A percentile compares a stretch with the other conserved stretches of the same genome.
Conservation (phyloP, 2,113 vertebrate genomes). For the Hemibagrus wyckioides region DNA sequence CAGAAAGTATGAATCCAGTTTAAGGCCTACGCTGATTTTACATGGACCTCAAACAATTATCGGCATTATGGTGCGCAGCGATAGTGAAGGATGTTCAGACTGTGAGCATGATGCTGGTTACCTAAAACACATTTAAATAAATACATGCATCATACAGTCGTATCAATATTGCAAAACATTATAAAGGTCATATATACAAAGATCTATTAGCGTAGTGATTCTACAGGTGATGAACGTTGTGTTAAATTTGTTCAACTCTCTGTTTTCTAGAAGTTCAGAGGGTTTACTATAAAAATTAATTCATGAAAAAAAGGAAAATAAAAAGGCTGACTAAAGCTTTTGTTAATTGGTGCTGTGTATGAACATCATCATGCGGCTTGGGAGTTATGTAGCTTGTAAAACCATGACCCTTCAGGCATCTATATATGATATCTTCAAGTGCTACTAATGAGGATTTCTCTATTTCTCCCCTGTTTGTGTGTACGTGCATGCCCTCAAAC, state of each 20-base stretch:
- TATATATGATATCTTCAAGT: slow-evolving; percentile 37
- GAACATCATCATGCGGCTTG: neutral
- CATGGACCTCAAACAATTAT: neutral
- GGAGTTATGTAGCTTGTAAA: slow-evolving; percentile 31
- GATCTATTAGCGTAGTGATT: neutral
- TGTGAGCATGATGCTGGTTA: neutral
- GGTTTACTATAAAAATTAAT: neutral
- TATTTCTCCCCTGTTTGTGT: slow-evolving; percentile 12
- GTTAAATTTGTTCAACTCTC: neutral
- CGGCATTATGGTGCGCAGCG: neutral
- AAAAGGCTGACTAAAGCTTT: neutral
- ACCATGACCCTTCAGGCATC: slow-evolving; percentile 29
- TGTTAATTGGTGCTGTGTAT: neutral
- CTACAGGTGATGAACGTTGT: neutral
- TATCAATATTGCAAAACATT: neutral
- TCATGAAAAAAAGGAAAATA: neutral
- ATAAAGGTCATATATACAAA: neutral
- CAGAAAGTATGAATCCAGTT: neutral
- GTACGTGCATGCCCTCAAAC: slow-evolving; percentile 23
- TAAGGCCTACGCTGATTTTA: neutral
- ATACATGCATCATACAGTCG: neutral
- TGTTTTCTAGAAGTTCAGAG: neutral
- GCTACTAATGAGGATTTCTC: slow-evolving; percentile 34
- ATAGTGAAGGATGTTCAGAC: neutral
- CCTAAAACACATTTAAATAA: neutral